Base-by-base conservation (phyloP, 2,113 vertebrate genomes). In the Octodon degus region DNA sequence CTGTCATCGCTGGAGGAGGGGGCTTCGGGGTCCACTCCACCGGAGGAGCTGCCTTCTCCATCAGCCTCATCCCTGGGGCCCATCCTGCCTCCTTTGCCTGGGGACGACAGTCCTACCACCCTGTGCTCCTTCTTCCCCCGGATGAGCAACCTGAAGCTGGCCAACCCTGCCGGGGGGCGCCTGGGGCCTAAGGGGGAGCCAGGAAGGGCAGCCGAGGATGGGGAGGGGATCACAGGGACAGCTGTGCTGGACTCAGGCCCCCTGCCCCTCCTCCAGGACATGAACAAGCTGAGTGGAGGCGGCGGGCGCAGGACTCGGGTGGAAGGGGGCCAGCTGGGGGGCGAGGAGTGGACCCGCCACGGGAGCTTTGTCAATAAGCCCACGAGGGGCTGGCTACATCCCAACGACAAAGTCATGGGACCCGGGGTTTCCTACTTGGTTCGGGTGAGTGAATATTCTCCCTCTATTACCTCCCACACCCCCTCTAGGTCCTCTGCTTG, bases 341-440 rank as follows among this genome's bases (percentile, higher is more conserved):
- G 99, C 63, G 99, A 99, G 81, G 99, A 99, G 98, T 99, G 99
- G 99, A 99, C 99, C 2, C 99, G 99, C n/a, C 99, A 99, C 90
- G 99, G 99, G 98, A 99, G 99, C 98, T 99, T 99, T 47, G 99
- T 99, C 98, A 99, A 99, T 98, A 99, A 99, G 97, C 99, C 99
- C 96, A 99, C 98, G 50, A 99, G 99, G 0, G 99, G 99, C 94
- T 99, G 99, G 99, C 99, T 99, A 98, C 99, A 99, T 97, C 99
- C 99, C 0, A 99, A 99, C 98, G 99, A 98, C 95, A 99, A 99
- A 95, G 99, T 99, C 98, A 99, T 99, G 99, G 99, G 99, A 94
- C 98, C 99, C 0, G 99, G 99, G 32, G 99, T 99, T 97, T 99
- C 99, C 98, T 99, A 99, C 98, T 98, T 99, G 0, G 98, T 99